phyloP scores from a whole-genome alignment of 2,113 vertebrate species.

The Tupaia chinensis region DNA sequence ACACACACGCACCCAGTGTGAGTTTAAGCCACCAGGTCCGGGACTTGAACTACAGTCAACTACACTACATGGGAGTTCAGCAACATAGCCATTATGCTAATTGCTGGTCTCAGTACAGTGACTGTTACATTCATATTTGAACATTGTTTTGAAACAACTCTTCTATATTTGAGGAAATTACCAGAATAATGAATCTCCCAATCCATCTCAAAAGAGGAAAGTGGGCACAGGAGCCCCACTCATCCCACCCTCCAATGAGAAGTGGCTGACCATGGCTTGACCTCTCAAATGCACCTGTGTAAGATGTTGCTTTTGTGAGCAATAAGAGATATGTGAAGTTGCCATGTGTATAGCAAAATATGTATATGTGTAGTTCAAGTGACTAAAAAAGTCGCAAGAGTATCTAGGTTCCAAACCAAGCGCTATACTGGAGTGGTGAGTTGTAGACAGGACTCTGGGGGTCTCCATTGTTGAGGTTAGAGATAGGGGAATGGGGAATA shows the following conservation, averaged over 20 bases:
- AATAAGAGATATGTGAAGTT: neutral
- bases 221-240: neutral
- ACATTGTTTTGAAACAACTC: neutral
- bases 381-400: neutral
- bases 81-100: too few relatives aligned
- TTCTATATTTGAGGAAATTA: neutral
- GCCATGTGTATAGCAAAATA: neutral
- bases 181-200: neutral
- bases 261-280: neutral
- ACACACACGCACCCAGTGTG: too few relatives aligned
- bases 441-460: neutral
- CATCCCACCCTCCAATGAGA: neutral
- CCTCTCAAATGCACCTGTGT: neutral
- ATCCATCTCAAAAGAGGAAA: neutral
- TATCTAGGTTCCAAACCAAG: neutral
- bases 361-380: neutral
- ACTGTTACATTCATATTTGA: neutral
- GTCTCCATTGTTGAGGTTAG: neutral
- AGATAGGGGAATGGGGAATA: neutral
- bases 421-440: neutral
- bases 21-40: too few relatives aligned
- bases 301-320: neutral
- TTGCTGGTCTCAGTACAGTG: neutral
- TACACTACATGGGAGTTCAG: too few relatives aligned
- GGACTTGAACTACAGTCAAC: too few relatives aligned